Conservation (phyloP, 2,888 invertebrate genomes). For the Odontothrips loti region DNA sequence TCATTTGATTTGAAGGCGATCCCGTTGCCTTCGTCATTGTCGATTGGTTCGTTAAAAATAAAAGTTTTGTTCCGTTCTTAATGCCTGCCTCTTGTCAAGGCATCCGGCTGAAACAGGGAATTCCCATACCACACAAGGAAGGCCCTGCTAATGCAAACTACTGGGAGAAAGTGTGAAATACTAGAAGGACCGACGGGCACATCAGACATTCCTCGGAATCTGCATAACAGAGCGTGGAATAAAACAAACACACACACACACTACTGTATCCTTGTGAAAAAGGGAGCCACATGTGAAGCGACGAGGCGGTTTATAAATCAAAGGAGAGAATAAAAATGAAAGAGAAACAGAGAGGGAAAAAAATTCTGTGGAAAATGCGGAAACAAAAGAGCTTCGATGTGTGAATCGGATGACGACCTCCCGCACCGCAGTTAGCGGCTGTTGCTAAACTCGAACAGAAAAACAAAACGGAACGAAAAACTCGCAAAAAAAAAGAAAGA, state of each 20-base stretch:
- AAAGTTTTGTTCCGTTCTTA: too few relatives aligned
- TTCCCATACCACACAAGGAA: too few relatives aligned
- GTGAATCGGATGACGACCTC: conserved; percentile 11
- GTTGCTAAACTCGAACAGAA: conserved; percentile 11
- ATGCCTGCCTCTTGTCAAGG: too few relatives aligned
- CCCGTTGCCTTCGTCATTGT: too few relatives aligned
- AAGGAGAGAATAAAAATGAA: background rate
- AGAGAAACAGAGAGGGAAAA: background rate
- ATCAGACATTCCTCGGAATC: background rate
- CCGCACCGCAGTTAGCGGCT: conserved; percentile 7
- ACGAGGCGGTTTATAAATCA: conserved; percentile 14
- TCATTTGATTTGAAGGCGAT: too few relatives aligned
- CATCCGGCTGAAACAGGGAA: too few relatives aligned
- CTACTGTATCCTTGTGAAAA: background rate
- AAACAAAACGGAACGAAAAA: background rate
- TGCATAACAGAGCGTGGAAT: conserved; percentile 24
- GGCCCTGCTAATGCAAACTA: too few relatives aligned
- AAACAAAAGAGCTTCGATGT: conserved; percentile 20
- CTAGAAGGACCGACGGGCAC: background rate
- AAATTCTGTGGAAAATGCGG: background rate
- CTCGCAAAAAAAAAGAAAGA: background rate
- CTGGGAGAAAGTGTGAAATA: background rate
- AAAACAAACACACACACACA: conserved; percentile 6
- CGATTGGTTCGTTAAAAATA: too few relatives aligned
- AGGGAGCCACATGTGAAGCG: conserved; percentile 18